Evolutionary conservation across 1,140 invertebrate genomes (phyloP), one percentile per base, ranked within the genome.

Genomic region (Agrypnia vestita): DNA sequence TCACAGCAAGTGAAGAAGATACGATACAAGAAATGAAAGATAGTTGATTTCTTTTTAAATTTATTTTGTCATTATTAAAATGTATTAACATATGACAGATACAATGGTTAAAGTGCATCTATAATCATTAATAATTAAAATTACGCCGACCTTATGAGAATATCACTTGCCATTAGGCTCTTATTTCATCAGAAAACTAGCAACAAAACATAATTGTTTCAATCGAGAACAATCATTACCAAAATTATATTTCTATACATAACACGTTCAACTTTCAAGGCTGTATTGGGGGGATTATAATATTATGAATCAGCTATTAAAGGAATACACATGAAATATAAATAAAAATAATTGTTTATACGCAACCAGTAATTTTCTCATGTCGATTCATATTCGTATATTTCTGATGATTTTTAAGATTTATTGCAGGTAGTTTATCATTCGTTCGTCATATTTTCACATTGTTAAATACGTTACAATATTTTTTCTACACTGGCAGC

Each of bases 31-130:
- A 35, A 35, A 35, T 35, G 25, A 59, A 59, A 59, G 21, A 44
- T 43, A 35, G 0, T 35, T 43, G 19, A 64, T 64, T 64, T n/a
- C n/a, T 25, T 43, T 64, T 25, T 19, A 64, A 64, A 25, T 64
- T 64, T 64, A 64, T 64, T 64, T 19, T 64, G 61, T 64, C 61
- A 64, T 64, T 62, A 62, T 62, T 64, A 64, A 64, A 64, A 64
- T 13, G 61, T 43, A 64, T 64, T 21, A 64, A 64, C 61, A 64
- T 25, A 64, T 43, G 61, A 64, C 61, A 64, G 61, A 64, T 64
- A 64, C 61, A 64, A 35, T 64, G 61, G 61, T 64, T 64, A 43
- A 64, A 64, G 61, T 64, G 61, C 61, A 64, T 64, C 61, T 64
- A 64, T 12, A 51, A 51, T 15, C n/a, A 51, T 35, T 64, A 64